phyloP scores from a whole-genome alignment of 2,797 vertebrate species.

The Nyctibius grandis region DNA sequence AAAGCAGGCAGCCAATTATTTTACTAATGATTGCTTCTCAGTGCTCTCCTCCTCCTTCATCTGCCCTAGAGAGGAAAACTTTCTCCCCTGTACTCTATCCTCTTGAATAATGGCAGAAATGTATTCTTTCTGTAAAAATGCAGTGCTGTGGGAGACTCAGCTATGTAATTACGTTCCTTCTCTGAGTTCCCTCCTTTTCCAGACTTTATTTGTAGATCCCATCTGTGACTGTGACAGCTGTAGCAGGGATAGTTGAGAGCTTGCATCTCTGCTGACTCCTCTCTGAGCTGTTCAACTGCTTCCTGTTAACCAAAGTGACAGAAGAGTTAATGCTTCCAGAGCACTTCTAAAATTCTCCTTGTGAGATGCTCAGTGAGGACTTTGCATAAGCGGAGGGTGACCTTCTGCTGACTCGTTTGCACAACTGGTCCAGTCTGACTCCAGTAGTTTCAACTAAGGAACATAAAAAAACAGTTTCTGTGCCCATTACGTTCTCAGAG shows the following conservation, averaged over 20 bases:
- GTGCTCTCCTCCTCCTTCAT: slow-evolving; percentile 15
- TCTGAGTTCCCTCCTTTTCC: background rate
- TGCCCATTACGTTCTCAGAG: background rate
- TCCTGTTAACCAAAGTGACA: background rate
- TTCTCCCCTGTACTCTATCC: background rate
- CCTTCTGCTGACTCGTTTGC: background rate
- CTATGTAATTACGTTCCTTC: background rate
- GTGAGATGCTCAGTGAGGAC: background rate
- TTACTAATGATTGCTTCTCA: slow-evolving; percentile 5
- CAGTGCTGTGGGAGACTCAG: background rate
- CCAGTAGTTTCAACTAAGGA: background rate
- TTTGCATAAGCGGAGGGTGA: background rate
- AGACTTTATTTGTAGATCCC: background rate
- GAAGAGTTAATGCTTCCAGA: background rate
- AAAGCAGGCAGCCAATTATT: slow-evolving; percentile 34
- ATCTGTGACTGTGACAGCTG: background rate
- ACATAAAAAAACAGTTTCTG: background rate
- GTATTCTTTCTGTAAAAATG: background rate
- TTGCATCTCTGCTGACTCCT: background rate
- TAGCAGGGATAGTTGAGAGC: background rate
- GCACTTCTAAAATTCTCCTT: background rate
- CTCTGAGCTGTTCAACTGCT: background rate
- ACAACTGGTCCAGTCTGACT: background rate
- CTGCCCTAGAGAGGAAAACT: slow-evolving; percentile 12
- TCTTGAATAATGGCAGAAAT: background rate